phyloP scores from a whole-genome alignment of 2,797 vertebrate genomes.

The Microctenopoma lineatum region DNA sequence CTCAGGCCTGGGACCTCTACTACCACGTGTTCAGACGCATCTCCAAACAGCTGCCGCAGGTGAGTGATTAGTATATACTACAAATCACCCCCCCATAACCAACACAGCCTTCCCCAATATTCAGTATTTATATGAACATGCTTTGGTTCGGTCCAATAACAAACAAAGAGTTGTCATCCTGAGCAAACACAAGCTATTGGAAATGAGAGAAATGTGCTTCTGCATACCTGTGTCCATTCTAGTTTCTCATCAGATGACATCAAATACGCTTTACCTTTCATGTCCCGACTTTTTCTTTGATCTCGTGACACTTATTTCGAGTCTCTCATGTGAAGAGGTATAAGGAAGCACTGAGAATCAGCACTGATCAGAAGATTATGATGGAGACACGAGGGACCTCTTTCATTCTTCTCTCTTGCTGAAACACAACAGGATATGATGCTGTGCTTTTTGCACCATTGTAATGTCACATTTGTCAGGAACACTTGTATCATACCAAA shows the following conservation, averaged over 20 bases:
- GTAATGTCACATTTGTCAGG: background rate
- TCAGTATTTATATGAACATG: background rate
- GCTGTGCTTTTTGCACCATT: background rate
- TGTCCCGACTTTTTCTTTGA: slow-evolving; percentile 26
- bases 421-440: slow-evolving; percentile 12
- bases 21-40: slow-evolving; percentile 98
- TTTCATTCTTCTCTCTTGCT: slow-evolving; percentile 14
- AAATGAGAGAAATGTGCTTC: slow-evolving; percentile 15
- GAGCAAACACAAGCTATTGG: background rate
- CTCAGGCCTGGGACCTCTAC: slow-evolving; percentile 99
- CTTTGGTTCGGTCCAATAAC: background rate
- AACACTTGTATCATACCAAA: background rate
- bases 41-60: slow-evolving; percentile 98
- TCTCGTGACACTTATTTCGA: slow-evolving; percentile 4
- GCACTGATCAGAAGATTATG: slow-evolving; percentile 9
- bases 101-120: background rate
- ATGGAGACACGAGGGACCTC: slow-evolving; percentile 1
- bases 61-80: slow-evolving; percentile 48
- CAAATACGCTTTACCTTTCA: slow-evolving; percentile 33
- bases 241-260: slow-evolving; percentile 31
- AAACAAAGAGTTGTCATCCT: background rate
- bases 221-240: slow-evolving; percentile 20
- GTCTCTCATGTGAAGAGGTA: slow-evolving; percentile 17
- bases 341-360: background rate
- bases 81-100: background rate